These are phyloP conservation scores for Lithosia quadra DNA, from an alignment of 2,888 invertebrate species.

Conservation along the genomic window DNA sequence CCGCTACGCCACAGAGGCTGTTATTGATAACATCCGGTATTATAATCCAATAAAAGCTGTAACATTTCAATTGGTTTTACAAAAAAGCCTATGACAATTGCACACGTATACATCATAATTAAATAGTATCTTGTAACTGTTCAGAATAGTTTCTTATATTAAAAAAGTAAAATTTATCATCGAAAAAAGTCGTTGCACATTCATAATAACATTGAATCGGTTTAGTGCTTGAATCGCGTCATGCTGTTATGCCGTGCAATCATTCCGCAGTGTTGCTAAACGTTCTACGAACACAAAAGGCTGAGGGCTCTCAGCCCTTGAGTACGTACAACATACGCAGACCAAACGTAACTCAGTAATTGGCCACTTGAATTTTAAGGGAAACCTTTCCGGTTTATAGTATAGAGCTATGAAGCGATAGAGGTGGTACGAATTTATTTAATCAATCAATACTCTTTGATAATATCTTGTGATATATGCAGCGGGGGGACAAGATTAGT, in stretches of 20 bases:
- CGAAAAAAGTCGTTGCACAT: constrained; percentile 36
- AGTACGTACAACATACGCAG: constrained; percentile 59
- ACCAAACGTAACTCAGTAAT: constrained; percentile 75
- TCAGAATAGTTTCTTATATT: constrained; percentile 23
- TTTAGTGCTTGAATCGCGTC: constrained; percentile 43
- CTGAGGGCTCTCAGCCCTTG: constrained; percentile 51
- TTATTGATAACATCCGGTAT: too few species aligned
- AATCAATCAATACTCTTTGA: too few species aligned
- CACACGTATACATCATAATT: neutral
- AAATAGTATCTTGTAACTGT: neutral
- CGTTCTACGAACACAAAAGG: constrained; percentile 60
- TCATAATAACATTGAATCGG: constrained; percentile 34
- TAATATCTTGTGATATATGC: too few species aligned
- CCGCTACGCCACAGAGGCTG: too few species aligned
- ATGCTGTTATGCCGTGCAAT: constrained; percentile 59
- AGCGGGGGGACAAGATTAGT: too few species aligned
- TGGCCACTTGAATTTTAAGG: constrained; percentile 82
- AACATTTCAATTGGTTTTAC: neutral
- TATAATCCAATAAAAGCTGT: neutral
- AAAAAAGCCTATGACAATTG: neutral
- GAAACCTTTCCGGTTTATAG: constrained; percentile 72
- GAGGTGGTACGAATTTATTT: constrained; percentile 30
- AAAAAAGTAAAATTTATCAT: constrained; percentile 17
- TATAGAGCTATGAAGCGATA: constrained; percentile 54
- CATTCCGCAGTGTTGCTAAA: constrained; percentile 75